Evolutionary conservation across 1,140 invertebrate species (phyloP).

Genomic region (Conopomorpha cramerella): DNA sequence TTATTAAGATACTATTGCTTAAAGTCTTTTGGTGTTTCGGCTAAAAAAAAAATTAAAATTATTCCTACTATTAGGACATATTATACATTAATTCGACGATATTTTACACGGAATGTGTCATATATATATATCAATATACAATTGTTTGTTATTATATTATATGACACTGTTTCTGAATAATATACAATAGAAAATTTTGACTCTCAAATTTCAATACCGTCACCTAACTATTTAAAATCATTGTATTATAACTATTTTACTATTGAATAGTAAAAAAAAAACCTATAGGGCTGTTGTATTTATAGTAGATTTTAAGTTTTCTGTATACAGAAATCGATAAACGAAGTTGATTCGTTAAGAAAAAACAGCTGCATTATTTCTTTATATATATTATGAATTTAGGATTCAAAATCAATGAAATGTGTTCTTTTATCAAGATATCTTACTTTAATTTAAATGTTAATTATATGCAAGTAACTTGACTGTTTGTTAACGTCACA

Average conservation of each 20-base stretch:
- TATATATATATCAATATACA: not conserved
- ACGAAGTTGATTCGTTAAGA: no score
- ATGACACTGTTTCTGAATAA: no score
- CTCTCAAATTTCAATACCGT: slow-evolving; percentile 23
- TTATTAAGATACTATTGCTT: not conserved
- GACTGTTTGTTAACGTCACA: no score
- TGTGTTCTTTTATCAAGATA: no score
- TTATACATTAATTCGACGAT: not conserved
- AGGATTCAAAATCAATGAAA: no score
- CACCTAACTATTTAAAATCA: slow-evolving; percentile 18
- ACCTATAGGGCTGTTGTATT: slow-evolving; percentile 49
- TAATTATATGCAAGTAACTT: no score
- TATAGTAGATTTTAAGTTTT: slow-evolving; percentile 38
- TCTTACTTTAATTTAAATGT: no score
- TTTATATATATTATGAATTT: no score
- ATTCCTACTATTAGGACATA: not conserved
- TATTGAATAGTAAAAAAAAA: slow-evolving; percentile 43
- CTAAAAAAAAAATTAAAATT: not conserved
- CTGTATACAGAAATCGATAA: no score
- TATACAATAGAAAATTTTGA: no score
- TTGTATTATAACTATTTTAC: slow-evolving; percentile 34
- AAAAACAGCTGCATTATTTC: no score
- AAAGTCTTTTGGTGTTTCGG: not conserved
- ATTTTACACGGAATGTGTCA: not conserved
- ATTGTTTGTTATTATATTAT: slow-evolving; percentile 3